Conservation (phyloP, 2,113 vertebrate species). For the Phoxinus phoxinus region DNA sequence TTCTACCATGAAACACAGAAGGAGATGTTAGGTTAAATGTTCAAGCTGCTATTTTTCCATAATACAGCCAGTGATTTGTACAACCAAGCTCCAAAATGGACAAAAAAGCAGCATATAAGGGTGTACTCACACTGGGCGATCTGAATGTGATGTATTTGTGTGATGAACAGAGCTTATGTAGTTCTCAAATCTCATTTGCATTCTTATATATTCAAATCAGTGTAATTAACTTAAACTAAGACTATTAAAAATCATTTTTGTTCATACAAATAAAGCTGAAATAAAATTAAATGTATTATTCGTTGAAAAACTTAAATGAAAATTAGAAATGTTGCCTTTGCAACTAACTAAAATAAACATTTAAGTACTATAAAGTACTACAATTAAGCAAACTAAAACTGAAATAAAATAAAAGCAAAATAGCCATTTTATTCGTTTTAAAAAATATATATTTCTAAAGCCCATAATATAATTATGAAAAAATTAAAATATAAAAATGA, state of each 20-base stretch:
- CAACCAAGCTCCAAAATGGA: neutral
- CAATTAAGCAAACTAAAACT: no score
- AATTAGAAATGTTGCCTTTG: no score
- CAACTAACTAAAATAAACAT: no score
- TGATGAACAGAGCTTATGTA: neutral
- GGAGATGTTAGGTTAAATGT: neutral
- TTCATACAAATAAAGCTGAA: no score
- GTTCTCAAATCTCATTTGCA: neutral
- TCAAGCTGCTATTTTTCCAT: neutral
- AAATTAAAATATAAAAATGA: neutral
- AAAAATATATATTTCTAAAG: no score
- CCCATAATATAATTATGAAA: no score
- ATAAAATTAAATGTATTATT: no score
- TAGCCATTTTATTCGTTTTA: no score
- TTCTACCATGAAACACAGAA: neutral
- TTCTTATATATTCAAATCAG: neutral
- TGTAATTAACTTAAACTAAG: neutral
- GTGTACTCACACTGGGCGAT: no score
- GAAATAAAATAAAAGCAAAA: no score
- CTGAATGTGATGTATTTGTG: neutral
- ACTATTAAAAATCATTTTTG: neutral
- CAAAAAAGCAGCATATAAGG: neutral
- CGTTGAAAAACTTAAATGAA: no score
- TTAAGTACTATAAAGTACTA: no score
- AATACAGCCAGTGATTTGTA: neutral